Base-by-base conservation (phyloP, 2,113 vertebrate genomes). In the Sylvilagus bachmani region DNA sequence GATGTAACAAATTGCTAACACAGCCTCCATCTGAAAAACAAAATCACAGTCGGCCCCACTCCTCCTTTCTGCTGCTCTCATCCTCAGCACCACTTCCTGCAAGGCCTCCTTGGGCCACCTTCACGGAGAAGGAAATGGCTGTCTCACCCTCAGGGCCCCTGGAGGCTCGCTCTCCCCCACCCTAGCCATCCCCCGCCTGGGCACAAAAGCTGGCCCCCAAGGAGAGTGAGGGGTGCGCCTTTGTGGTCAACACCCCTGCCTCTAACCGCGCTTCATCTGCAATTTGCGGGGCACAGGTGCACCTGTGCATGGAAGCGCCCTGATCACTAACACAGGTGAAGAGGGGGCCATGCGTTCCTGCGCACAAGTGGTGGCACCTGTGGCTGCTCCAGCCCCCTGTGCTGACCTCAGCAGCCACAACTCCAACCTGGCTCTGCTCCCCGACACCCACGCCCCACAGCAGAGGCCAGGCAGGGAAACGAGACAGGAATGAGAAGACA, bases 1-100 rank as follows among this genome's bases (percentile, higher is more conserved):
- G 93, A 81, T 27, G 70, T 53, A 95, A 94, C 94, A 96, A 97
- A 94, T 94, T 88, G 92, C 86, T 86, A 90, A 87, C 85, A 95
- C 67, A 79, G 53, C 88, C 91, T 89, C 61, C 1, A 21, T 89
- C 79, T 93, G 58, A 91, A 96, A 97, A 97, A 94, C 77, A 97
- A 97, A 94, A 82, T 92, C 66, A 38, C 1, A 87, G 90, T 61
- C 69, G 49, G 25, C 33, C 62, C 90, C 62, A 69, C 86, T 78
- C 88, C 93, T 82, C 89, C 89, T 80, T 91, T 95, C 94, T 64
- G 38, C 7, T 80, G n/a, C 13, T 61, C 89, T 93, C 53, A n/a
- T 62, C 61, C 71, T 64, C 80, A 79, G 36, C 80, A n/a, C 83
- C 14, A 36, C 38, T 69, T 95, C 88, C 70, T 49, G 8, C 38